Evolutionary conservation across 2,797 vertebrate genomes (phyloP).

Genomic region (Remorina albescens): DNA sequence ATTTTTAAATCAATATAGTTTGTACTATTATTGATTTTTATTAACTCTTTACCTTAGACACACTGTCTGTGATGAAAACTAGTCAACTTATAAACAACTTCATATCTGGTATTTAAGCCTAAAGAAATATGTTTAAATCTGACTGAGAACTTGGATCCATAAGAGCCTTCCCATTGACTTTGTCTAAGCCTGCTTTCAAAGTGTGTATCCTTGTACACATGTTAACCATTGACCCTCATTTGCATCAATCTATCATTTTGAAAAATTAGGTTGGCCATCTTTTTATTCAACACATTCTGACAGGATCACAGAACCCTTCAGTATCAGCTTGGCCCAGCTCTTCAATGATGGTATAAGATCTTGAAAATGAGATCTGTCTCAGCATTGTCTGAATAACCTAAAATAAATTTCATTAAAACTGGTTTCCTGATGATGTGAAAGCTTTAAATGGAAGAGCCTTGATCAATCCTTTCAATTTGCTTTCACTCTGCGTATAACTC

Average conservation of each 20-base stretch:
- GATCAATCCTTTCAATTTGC: background rate
- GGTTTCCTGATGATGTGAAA: background rate
- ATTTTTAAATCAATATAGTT: background rate
- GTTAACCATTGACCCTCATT: background rate
- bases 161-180: background rate
- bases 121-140: background rate
- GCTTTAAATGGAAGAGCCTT: background rate
- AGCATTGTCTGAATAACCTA: background rate
- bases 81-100: background rate
- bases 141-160: background rate
- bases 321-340: background rate
- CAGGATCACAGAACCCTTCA: constrained; percentile 3
- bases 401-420: background rate
- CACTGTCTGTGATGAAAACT: background rate
- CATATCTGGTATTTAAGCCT: background rate
- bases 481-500: background rate
- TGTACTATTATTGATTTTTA: too few species aligned
- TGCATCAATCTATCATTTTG: background rate
- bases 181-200: background rate
- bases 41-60: constrained; percentile 20
- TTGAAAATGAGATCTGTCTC: background rate
- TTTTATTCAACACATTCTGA: background rate
- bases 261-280: background rate
- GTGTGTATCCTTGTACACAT: constrained; percentile 13
- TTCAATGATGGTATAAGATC: background rate